These are phyloP conservation scores for Henricia sp. DNA, from an alignment of 53 echinoderm and acorn worm genomes.

Conservation along the genomic window DNA sequence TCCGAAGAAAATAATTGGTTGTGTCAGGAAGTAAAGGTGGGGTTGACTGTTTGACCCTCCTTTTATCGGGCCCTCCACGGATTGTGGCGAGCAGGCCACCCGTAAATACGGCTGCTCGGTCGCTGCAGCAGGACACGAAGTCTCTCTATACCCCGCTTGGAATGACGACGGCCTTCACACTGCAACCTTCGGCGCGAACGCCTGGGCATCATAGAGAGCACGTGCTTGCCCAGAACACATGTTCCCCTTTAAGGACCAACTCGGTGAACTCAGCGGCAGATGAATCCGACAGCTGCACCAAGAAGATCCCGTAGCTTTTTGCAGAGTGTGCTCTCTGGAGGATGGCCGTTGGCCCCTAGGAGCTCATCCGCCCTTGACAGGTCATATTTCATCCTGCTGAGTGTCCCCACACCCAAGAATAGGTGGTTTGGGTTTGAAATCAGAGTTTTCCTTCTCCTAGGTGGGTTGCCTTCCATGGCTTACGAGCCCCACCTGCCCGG, in stretches of 20 bases:
- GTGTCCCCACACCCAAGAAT: too few relatives aligned
- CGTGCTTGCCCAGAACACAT: conserved; percentile 2
- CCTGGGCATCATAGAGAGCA: conserved; percentile 8
- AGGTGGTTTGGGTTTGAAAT: too few relatives aligned
- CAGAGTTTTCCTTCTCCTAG: too few relatives aligned
- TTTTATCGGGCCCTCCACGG: conserved; percentile 13
- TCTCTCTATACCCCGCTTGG: conserved; percentile 5
- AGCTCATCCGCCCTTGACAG: neutral
- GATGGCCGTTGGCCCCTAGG: conserved; percentile 7
- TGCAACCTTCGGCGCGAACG: conserved; percentile 1
- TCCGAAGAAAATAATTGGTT: conserved; percentile 5
- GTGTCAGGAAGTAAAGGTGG: neutral
- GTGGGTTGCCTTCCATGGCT: too few relatives aligned
- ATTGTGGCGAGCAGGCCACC: conserved; percentile 9
- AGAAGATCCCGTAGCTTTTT: conserved; percentile 14
- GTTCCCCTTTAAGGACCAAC: conserved; percentile 4
- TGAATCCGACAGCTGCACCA: neutral
- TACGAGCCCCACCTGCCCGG: too few relatives aligned
- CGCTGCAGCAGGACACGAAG: conserved; percentile 17
- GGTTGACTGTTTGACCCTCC: neutral
- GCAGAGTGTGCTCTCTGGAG: neutral
- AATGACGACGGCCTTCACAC: conserved; percentile 2
- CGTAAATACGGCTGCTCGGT: conserved; percentile 6
- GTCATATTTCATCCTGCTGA: conserved; percentile 5
- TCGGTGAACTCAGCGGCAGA: conserved; percentile 7